Percentiles rank a stretch among this genome's conserved stretches.
These are phyloP conservation scores for Coptodon rendalli DNA, from an alignment of 2,113 vertebrate genomes.

Conservation along the genomic window DNA sequence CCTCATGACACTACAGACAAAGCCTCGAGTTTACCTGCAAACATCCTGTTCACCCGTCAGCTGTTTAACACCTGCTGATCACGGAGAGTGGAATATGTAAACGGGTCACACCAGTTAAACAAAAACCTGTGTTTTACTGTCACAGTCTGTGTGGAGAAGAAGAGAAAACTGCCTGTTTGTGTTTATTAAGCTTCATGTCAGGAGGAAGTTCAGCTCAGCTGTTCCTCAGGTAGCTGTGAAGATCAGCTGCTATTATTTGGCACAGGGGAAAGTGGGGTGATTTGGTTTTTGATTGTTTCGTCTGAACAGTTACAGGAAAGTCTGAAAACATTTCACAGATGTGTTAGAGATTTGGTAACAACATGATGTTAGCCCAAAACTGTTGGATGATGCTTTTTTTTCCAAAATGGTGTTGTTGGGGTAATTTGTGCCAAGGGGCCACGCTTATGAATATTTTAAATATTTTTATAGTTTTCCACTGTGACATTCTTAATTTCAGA, in stretches of 20 bases:
- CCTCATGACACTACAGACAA: neutral
- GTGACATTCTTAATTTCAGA: neutral
- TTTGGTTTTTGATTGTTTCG: neutral
- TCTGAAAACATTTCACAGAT: neutral
- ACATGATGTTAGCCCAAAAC: neutral
- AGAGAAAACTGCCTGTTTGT: neutral
- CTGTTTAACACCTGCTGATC: neutral
- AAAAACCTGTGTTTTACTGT: neutral
- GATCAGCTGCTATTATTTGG: neutral
- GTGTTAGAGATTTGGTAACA: neutral
- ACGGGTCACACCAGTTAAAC: neutral
- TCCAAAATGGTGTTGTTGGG: neutral
- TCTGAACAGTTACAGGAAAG: neutral
- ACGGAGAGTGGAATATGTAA: neutral
- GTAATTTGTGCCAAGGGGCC: neutral
- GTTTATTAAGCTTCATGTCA: neutral
- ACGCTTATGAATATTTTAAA: neutral
- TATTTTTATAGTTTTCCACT: neutral
- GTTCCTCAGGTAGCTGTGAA: neutral
- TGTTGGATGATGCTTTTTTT: neutral
- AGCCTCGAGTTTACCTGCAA: neutral
- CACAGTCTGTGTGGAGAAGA: neutral
- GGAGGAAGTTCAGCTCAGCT: neutral
- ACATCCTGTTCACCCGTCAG: neutral
- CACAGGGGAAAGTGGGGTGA: neutral